Conservation (phyloP, 2,797 vertebrate genomes). For the Gobio occitaniae region DNA sequence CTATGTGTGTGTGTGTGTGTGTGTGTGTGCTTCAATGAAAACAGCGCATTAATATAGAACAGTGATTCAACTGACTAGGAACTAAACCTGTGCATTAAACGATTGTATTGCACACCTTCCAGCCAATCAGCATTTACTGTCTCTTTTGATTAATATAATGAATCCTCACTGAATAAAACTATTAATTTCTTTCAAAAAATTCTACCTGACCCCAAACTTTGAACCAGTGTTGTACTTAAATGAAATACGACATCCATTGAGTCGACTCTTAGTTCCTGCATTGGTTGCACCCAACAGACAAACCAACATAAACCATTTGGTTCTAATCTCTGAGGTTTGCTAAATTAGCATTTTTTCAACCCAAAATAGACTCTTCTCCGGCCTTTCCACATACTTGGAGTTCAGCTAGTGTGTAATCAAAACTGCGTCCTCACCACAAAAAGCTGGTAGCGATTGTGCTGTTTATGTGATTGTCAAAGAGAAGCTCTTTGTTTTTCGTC, state of each 20-base stretch:
- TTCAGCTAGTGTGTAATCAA: conserved; percentile 44
- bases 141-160: not conserved
- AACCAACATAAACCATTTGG: conserved; percentile 35
- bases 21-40: too few species aligned
- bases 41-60: too few species aligned
- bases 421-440: conserved; percentile 30
- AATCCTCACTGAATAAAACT: not conserved
- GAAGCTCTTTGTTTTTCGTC: conserved; percentile 43
- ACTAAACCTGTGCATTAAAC: too few species aligned
- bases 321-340: conserved; percentile 23
- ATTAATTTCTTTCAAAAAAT: not conserved
- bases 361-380: conserved; percentile 20
- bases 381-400: conserved; percentile 28
- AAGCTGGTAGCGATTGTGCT: conserved; percentile 46
- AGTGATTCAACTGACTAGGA: too few species aligned
- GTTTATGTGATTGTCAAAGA: conserved; percentile 41
- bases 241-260: not conserved
- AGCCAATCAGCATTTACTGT: not conserved
- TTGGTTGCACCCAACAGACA: conserved; percentile 22
- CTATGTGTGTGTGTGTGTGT: too few species aligned
- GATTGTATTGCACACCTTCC: too few species aligned
- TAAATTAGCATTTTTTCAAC: conserved; percentile 3
- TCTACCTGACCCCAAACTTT: not conserved
- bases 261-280: not conserved
- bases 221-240: not conserved